Percentiles rank a stretch among this genome's conserved stretches.
These are phyloP conservation scores for Sebastes hopkinsi DNA, from an alignment of 2,797 vertebrate species.

Conservation along the genomic window DNA sequence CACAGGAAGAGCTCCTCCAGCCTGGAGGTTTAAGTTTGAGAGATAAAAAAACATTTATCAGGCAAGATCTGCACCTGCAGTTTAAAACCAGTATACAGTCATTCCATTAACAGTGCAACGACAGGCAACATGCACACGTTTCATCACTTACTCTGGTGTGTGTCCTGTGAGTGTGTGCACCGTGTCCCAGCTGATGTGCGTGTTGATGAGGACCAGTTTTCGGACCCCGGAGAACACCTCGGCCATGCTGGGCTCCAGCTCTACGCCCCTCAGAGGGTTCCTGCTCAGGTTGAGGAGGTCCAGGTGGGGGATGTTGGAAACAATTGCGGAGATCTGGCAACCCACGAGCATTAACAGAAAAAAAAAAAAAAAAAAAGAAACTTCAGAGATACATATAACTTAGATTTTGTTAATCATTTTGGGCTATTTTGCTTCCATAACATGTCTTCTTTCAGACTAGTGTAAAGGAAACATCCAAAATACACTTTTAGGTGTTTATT, in stretches of 20 bases:
- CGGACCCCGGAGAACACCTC: conserved; percentile 90
- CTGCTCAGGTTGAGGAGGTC: conserved; percentile 98
- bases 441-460: too few species aligned
- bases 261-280: conserved; percentile 91
- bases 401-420: too few species aligned
- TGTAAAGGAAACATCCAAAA: too few species aligned
- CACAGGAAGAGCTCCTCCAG: conserved; percentile 98
- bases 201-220: conserved; percentile 96
- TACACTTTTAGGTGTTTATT: too few species aligned
- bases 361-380: not conserved
- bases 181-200: conserved; percentile 94
- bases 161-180: conserved; percentile 92
- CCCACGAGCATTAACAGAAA: not conserved
- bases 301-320: conserved; percentile 94
- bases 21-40: conserved; percentile 71
- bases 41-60: not conserved
- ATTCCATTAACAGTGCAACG: too few species aligned
- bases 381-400: not conserved
- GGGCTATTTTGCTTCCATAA: too few species aligned
- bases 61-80: not conserved
- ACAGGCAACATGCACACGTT: too few species aligned
- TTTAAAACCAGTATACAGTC: too few species aligned
- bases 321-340: conserved; percentile 93
- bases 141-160: conserved; percentile 89
- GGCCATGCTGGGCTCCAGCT: conserved; percentile 88